phyloP scores from a whole-genome alignment of 1,140 invertebrate species.

The Lepidurus apus region DNA sequence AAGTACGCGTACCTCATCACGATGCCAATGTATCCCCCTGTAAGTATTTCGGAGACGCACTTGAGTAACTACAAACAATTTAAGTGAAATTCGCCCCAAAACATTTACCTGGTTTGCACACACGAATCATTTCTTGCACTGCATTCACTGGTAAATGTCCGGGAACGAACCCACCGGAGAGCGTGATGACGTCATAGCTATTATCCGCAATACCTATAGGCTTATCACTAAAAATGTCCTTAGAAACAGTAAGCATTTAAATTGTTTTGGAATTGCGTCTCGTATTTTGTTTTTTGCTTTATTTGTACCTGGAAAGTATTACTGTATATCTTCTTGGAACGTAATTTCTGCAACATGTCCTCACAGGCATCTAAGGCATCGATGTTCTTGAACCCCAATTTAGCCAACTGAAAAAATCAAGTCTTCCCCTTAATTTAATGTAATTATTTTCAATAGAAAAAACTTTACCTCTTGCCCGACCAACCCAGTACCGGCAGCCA shows the following conservation, averaged over 20 bases:
- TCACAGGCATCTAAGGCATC: conserved; percentile 39
- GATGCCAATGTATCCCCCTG: conserved; percentile 45
- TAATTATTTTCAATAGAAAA: background rate
- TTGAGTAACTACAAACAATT: background rate
- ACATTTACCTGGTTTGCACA: conserved; percentile 46
- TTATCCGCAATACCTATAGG: background rate
- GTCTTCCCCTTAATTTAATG: background rate
- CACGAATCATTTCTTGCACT: conserved; percentile 45
- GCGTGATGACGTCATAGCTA: conserved; percentile 23
- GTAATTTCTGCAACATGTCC: conserved; percentile 24
- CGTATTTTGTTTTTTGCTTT: background rate
- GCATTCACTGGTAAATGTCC: conserved; percentile 47
- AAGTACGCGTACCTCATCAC: conserved; percentile 49
- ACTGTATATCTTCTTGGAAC: conserved; percentile 27
- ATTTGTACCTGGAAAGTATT: conserved; percentile 17
- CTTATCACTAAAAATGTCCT: background rate
- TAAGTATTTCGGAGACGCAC: background rate
- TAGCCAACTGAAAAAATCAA: conserved; percentile 37
- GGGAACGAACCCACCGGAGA: conserved; percentile 46
- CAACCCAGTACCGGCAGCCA: conserved; percentile 44
- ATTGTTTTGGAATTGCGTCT: too few species aligned
- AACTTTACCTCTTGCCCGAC: conserved; percentile 41
- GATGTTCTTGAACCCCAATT: conserved; percentile 40
- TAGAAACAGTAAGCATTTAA: background rate
- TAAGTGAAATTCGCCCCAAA: background rate